phyloP scores from a whole-genome alignment of 1,140 invertebrate species.

The Lucilia cuprina region DNA sequence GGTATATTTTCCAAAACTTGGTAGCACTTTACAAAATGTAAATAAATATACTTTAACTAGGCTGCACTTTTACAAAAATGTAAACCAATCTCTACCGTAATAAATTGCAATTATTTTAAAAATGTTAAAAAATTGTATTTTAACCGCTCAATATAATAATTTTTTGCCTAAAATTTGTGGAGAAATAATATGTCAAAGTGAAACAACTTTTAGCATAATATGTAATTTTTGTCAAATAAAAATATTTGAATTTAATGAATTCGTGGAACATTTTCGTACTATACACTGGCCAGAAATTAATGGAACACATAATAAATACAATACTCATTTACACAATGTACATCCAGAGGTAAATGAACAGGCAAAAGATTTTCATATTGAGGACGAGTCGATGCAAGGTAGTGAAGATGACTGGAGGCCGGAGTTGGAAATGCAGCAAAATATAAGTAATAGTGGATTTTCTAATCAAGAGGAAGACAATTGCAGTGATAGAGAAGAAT shows the following conservation, averaged over 20 bases:
- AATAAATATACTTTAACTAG: not conserved
- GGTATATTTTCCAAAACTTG: not conserved
- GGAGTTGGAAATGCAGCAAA: not conserved
- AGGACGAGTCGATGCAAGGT: not conserved
- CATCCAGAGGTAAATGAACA: not conserved
- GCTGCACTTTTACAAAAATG: too few relatives aligned
- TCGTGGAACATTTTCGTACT: conserved; percentile 53
- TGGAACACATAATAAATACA: not conserved
- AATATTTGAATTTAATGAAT: conserved; percentile 52
- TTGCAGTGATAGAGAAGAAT: too few relatives aligned
- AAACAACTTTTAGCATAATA: conserved; percentile 51
- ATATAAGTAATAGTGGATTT: too few relatives aligned
- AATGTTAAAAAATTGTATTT: conserved; percentile 53
- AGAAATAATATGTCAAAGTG: conserved; percentile 43
- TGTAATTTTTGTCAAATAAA: conserved; percentile 55
- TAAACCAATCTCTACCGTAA: too few relatives aligned
- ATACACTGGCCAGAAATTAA: conserved; percentile 42
- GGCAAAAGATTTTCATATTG: not conserved
- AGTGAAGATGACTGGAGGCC: not conserved
- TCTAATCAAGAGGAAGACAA: too few relatives aligned
- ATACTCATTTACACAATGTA: not conserved
- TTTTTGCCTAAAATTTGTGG: conserved; percentile 36
- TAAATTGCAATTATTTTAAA: not conserved
- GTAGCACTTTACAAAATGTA: not conserved
- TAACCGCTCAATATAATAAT: conserved; percentile 40